A percentile compares a stretch with the other conserved stretches of the same genome.
Evolutionary conservation across 1,140 invertebrate species (phyloP).

Genomic region (Papilio helenus): DNA sequence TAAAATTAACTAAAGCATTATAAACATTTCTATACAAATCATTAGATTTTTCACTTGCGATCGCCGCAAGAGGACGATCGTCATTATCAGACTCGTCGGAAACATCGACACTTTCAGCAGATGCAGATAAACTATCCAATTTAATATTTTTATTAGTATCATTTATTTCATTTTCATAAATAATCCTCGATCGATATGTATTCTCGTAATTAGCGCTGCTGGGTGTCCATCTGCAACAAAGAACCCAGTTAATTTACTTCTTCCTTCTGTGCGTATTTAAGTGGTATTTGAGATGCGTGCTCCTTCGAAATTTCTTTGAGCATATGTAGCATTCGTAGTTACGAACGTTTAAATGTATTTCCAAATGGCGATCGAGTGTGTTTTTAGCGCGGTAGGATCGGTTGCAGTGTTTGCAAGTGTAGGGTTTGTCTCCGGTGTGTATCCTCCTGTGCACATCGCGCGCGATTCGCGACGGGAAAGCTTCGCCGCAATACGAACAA

Average conservation of each 20-base stretch:
- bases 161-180: background rate
- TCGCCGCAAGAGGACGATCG: conserved; percentile 56
- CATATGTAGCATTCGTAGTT: conserved; percentile 83
- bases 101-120: conserved; percentile 15
- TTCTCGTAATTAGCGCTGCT: background rate
- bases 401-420: conserved; percentile 83
- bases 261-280: conserved; percentile 56
- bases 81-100: conserved; percentile 51
- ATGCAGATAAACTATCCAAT: background rate
- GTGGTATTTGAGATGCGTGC: conserved; percentile 65
- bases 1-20: conserved; percentile 62
- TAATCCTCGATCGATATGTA: conserved; percentile 5
- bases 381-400: conserved; percentile 67
- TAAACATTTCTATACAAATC: conserved; percentile 61
- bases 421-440: conserved; percentile 83
- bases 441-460: conserved; percentile 66
- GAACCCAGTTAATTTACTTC: conserved; percentile 49
- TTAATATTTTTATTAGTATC: conserved; percentile 6
- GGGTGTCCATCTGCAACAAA: conserved; percentile 72
- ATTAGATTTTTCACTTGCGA: conserved; percentile 46
- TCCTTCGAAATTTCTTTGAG: conserved; percentile 71
- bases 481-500: conserved; percentile 66
- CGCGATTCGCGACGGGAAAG: conserved; percentile 60
- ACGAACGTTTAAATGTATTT: conserved; percentile 64
- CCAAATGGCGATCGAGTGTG: conserved; percentile 60